Conservation (phyloP, 2,113 vertebrate genomes). For the Pleuronectes platessa region DNA sequence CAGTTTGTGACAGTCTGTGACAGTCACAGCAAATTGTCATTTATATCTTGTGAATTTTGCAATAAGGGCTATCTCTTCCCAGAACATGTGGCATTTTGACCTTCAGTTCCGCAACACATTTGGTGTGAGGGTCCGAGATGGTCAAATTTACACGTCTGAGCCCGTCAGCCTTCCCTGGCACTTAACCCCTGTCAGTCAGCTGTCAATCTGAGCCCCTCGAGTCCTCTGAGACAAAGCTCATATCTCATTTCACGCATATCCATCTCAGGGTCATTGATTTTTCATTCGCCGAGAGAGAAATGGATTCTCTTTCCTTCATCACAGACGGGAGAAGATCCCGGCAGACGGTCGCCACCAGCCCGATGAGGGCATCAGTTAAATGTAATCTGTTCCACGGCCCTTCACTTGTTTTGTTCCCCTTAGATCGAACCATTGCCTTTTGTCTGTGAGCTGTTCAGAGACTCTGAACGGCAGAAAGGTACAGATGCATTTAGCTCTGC, state of each 20-base stretch:
- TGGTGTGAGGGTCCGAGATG: constrained; percentile 18
- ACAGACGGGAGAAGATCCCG: constrained; percentile 27
- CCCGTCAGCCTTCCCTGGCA: constrained; percentile 3
- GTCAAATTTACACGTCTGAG: constrained; percentile 42
- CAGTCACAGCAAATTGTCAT: too few relatives aligned
- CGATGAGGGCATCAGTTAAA: constrained; percentile 45
- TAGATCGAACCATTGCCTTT: constrained; percentile 17
- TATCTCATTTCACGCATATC: constrained; percentile 73
- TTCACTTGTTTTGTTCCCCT: constrained; percentile 38
- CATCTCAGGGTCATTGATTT: constrained; percentile 67
- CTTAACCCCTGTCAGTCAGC: constrained; percentile 69
- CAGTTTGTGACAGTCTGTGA: too few relatives aligned
- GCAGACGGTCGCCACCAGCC: constrained; percentile 35
- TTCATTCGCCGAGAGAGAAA: constrained; percentile 59
- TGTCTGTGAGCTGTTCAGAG: constrained; percentile 22
- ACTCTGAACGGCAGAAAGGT: neutral
- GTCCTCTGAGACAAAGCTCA: constrained; percentile 49
- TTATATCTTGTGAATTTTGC: constrained; percentile 24
- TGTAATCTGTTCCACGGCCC: constrained; percentile 44
- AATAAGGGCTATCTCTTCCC: neutral
- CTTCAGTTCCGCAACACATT: constrained; percentile 2
- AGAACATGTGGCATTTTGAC: constrained; percentile 15
- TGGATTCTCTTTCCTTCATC: constrained; percentile 55
- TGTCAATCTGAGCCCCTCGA: constrained; percentile 39
- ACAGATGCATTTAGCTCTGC: constrained; percentile 7